Conservation (phyloP, 2,113 vertebrate species). For the Podarcis cretensis region DNA sequence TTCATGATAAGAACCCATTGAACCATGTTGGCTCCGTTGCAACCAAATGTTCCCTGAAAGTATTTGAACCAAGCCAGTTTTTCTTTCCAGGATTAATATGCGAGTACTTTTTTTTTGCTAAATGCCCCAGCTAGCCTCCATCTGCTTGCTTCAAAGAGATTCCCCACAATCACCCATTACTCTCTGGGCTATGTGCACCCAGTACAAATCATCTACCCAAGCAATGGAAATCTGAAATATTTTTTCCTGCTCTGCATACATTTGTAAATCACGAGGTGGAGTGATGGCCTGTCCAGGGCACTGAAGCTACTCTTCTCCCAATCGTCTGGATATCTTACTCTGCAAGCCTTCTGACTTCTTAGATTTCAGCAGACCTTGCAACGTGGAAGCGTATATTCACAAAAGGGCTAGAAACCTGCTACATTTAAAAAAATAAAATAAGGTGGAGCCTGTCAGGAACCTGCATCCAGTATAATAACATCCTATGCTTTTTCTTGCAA, state of each 20-base stretch:
- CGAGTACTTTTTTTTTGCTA: background rate
- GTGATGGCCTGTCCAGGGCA: background rate
- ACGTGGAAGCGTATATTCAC: background rate
- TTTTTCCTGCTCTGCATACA: background rate
- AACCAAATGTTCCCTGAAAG: background rate
- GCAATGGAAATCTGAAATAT: background rate
- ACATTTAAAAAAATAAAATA: background rate
- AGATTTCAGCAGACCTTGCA: background rate
- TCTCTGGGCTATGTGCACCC: background rate
- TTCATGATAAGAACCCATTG: background rate
- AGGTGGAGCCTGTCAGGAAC: background rate
- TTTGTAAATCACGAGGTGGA: background rate
- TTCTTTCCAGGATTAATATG: slow-evolving; percentile 5
- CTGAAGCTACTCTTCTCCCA: background rate
- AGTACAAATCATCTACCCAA: background rate
- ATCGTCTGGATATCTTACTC: background rate
- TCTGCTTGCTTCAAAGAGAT: background rate
- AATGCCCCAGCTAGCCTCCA: background rate
- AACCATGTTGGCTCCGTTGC: background rate
- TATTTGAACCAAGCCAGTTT: background rate
- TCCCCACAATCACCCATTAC: background rate
- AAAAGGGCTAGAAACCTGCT: background rate
- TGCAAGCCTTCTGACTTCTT: no score
- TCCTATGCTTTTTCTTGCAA: background rate
- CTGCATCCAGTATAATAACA: background rate